These are phyloP conservation scores for Gracilinanus agilis DNA, from an alignment of 2,113 vertebrate species.

Conservation along the genomic window DNA sequence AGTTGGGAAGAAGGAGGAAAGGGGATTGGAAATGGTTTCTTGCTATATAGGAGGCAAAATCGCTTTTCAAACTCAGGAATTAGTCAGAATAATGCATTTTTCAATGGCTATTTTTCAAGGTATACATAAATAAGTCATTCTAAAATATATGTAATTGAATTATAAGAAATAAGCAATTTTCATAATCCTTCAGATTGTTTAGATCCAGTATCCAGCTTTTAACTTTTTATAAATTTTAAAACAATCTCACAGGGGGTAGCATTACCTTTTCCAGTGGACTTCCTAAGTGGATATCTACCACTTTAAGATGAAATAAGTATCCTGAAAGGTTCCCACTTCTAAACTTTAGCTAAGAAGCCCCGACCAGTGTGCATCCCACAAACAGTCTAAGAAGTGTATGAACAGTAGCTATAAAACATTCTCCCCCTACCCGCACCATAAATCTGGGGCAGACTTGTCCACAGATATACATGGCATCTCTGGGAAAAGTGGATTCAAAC, in stretches of 20 bases:
- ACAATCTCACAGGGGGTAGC: constrained; percentile 11
- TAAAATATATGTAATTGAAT: neutral
- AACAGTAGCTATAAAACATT: too few species aligned
- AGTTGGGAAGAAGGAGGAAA: neutral
- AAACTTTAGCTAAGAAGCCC: neutral
- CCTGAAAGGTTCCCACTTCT: neutral
- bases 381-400: neutral
- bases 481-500: neutral
- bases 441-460: neutral
- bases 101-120: neutral
- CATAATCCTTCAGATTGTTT: constrained; percentile 8
- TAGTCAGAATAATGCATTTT: neutral
- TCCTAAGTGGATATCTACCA: neutral
- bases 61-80: neutral
- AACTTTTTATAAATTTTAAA: constrained; percentile 29
- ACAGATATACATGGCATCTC: neutral
- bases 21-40: neutral
- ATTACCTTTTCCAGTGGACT: neutral
- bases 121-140: neutral
- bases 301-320: neutral
- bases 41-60: neutral
- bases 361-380: neutral
- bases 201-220: constrained; percentile 28
- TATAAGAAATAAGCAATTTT: neutral
- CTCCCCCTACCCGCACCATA: neutral